Conservation (phyloP, 2,797 vertebrate genomes). For the Neostethus bicornis region DNA sequence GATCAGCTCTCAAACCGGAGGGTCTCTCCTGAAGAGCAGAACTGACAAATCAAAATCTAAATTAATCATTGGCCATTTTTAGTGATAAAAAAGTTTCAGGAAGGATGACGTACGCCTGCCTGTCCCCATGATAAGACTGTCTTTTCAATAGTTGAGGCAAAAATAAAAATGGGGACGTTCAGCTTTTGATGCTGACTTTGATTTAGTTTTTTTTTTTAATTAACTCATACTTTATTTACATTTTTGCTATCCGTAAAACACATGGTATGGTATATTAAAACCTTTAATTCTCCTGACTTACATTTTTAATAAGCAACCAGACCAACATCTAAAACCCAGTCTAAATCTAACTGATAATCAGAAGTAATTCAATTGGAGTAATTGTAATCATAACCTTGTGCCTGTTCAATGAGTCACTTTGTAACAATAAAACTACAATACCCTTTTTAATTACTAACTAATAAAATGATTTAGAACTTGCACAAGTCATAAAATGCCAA, state of each 20-base stretch:
- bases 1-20: neutral
- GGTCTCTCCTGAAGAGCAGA: neutral
- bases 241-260: no score
- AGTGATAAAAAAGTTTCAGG: no score
- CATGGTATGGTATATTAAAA: neutral
- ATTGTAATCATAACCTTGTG: neutral
- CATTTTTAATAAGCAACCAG: neutral
- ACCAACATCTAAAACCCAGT: neutral
- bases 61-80: neutral
- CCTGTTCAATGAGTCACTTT: conserved; percentile 29
- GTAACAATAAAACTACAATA: conserved; percentile 55
- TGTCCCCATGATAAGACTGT: no score
- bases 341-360: neutral
- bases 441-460: conserved; percentile 43
- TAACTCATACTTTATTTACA: no score
- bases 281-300: neutral
- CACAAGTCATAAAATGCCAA: conserved; percentile 57
- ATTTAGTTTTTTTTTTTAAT: no score
- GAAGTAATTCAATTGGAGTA: neutral
- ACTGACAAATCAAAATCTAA: neutral
- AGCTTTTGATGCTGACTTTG: no score
- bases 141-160: no score
- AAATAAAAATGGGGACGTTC: no score
- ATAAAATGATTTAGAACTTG: conserved; percentile 47
- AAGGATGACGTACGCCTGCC: no score